Conservation (phyloP, 2,113 vertebrate genomes). For the Polyodon spathula region DNA sequence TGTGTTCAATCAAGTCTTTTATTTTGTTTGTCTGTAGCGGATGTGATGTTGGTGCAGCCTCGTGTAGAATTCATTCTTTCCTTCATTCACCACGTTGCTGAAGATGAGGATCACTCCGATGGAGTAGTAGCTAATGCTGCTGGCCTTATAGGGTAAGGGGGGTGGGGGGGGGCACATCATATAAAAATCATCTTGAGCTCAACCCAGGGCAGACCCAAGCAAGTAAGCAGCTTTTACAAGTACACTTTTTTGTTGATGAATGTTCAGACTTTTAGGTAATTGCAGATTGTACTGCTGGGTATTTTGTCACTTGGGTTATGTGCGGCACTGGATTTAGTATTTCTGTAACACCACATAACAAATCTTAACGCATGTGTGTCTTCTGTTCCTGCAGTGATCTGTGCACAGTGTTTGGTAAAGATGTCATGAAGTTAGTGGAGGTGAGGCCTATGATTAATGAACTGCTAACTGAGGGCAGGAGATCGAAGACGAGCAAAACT, state of each 20-base stretch:
- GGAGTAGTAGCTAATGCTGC: slow-evolving; percentile 86
- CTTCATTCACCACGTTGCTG: slow-evolving; percentile 94
- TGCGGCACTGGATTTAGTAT: no score
- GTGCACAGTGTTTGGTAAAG: slow-evolving; percentile 91
- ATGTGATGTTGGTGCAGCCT: slow-evolving; percentile 95
- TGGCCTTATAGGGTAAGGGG: slow-evolving; percentile 80
- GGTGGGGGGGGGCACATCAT: no score
- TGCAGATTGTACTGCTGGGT: no score
- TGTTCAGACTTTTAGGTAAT: no score
- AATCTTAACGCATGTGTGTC: no score
- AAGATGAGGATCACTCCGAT: slow-evolving; percentile 93
- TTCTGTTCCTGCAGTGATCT: slow-evolving; percentile 63
- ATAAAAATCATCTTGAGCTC: no score
- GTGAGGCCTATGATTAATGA: slow-evolving; percentile 91
- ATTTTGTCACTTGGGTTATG: no score
- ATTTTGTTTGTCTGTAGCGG: slow-evolving; percentile 51
- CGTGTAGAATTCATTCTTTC: slow-evolving; percentile 95
- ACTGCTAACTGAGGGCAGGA: slow-evolving; percentile 86
- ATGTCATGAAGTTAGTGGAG: slow-evolving; percentile 94
- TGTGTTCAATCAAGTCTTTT: background rate
- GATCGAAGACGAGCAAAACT: slow-evolving; percentile 92
- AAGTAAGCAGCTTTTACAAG: no score
- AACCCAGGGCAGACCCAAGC: no score
- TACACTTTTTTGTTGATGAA: no score
- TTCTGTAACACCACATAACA: no score